Conservation (phyloP, 2,888 invertebrate genomes). For the Hipparchia sbordonii region DNA sequence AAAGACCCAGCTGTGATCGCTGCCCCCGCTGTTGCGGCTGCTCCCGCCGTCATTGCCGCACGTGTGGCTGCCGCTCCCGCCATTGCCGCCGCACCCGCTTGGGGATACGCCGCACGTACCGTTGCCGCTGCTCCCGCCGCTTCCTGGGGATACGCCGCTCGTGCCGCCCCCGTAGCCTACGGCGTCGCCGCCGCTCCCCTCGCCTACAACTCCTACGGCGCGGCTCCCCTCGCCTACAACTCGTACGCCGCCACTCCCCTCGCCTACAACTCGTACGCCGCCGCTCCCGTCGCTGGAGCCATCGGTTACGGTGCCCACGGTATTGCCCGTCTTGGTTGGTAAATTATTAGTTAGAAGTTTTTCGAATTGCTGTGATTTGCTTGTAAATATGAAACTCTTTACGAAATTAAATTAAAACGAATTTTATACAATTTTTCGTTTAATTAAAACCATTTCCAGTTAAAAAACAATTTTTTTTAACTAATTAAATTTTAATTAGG, state of each 20-base stretch:
- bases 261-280: slow-evolving; percentile 30
- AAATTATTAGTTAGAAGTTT: neutral
- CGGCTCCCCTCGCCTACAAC: slow-evolving; percentile 41
- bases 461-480: too few relatives aligned
- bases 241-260: slow-evolving; percentile 41
- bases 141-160: slow-evolving; percentile 22
- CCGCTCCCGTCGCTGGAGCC: slow-evolving; percentile 43
- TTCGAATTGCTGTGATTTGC: slow-evolving; percentile 6
- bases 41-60: slow-evolving; percentile 30
- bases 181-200: slow-evolving; percentile 41
- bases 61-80: slow-evolving; percentile 33
- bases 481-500: too few relatives aligned
- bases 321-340: slow-evolving; percentile 35
- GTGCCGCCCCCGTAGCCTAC: slow-evolving; percentile 41
- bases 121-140: slow-evolving; percentile 38
- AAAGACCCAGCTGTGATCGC: slow-evolving; percentile 63
- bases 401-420: neutral
- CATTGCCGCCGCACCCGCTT: slow-evolving; percentile 30
- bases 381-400: slow-evolving; percentile 10
- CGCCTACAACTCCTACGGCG: slow-evolving; percentile 30
- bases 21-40: slow-evolving; percentile 39
- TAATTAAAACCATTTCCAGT: neutral
- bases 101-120: slow-evolving; percentile 36
- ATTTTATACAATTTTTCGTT: neutral
- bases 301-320: slow-evolving; percentile 48